Base-by-base conservation (phyloP, 1,140 invertebrate species). In the Galleria mellonella region DNA sequence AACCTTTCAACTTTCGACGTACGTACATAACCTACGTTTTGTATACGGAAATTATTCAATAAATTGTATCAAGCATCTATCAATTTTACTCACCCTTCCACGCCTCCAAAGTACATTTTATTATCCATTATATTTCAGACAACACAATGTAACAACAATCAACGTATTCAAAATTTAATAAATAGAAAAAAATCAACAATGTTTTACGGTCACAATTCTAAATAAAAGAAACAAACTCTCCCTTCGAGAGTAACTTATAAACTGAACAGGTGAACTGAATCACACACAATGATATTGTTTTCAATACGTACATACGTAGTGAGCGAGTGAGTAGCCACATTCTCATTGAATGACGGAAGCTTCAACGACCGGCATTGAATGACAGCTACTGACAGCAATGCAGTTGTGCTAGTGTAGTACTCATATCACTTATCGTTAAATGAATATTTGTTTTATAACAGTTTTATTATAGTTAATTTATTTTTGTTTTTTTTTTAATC, bases 1-100 rank as follows among this genome's bases (percentile, higher is more conserved):
- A 66, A 43, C 68, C 68, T 78, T 81, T 81, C 66, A 63, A 75
- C 72, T 82, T 76, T 77, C 66, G 58, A 67, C 53, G 2, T 23
- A 23, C 17, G 17, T 3, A 23, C 6, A 6, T 23, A 23, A 23
- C 50, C 56, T 37, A 39, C 15, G 39, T 32, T 39, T 45, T 48
- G 36, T 33, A 33, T 8, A 29, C 14, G 45, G 17, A 49, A 49
- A 43, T 31, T 47, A 28, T 28, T 40, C 6, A 48, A 51, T 39
- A 46, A 37, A 23, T 23, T 3, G 17, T 2, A 23, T 3, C 6
- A 23, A 37, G 6, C 35, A 35, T 9, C 17, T 27, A 43, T 36
- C 1, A 41, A 1, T 31, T 10, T 15, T 27, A 72, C 75, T 62
- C 51, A 83, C 79, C 77, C 79, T 65, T 83, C 79, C 11, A 79